Base-by-base conservation (phyloP, 2,888 invertebrate species). In the Leptinotarsa tumamoca region DNA sequence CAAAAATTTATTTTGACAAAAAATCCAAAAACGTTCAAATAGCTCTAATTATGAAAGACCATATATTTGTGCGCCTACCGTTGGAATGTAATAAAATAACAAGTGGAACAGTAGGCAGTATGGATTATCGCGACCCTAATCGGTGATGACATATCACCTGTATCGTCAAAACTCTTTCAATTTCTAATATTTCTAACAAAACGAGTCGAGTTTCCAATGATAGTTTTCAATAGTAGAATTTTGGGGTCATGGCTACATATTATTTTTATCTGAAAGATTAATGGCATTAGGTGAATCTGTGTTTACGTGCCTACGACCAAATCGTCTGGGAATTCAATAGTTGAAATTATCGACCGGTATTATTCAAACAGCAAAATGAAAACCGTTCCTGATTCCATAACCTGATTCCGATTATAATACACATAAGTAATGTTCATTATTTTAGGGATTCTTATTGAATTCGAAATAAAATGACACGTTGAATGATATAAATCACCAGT, bases 201-300 rank as follows among this genome's bases (percentile, higher is more conserved):
- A 17, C 5, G n/a, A 52, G 52, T 17, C 43, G 43, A 43, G 10
- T 33, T 33, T 33, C 33, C 33, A 33, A 33, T 33, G 33, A 33
- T 10, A 33, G 33, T 33, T 33, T 52, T 17, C 3, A 17, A 52
- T 52, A 52, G 15, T 17, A 52, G n/a, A 52, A 17, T 52, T 52
- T 52, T 52, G 52, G 52, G 52, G 52, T 52, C 52, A 52, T 52
- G 52, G 52, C 52, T 52, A 52, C 15, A n/a, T 52, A n/a, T 52
- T 52, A 52, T 52, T 52, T 52, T 52, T 52, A 52, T 52, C 52
- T 52, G 15, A n/a, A 52, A 52, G 52, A 52, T 52, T 52, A 52
- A 52, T 52, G 52, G 52, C 52, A n/a, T 15, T 52, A 52, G 4
- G 15, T n/a, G 52, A 52, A 52, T 52, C n/a, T 52, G n/a, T 52